phyloP scores from a whole-genome alignment of 2,888 invertebrate species.

The Papilio gigon region DNA sequence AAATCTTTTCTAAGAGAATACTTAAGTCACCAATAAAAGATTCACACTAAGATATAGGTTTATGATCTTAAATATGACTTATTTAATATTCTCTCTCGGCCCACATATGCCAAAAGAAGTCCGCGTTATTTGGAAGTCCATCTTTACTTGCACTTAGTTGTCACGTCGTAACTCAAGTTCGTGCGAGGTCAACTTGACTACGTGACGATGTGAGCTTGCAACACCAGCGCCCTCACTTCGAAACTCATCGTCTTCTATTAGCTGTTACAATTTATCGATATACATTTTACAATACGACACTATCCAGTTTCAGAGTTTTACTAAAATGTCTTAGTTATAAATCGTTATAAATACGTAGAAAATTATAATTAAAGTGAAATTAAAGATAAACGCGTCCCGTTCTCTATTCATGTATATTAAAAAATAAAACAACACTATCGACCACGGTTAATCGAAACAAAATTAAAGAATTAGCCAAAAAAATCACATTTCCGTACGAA shows the following conservation, averaged over 20 bases:
- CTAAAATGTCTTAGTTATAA: too few relatives aligned
- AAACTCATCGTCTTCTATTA: slow-evolving; percentile 15
- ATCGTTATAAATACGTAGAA: not conserved
- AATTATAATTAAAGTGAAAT: not conserved
- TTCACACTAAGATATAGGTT: too few relatives aligned
- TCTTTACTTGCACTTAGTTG: slow-evolving; percentile 10
- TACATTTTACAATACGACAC: slow-evolving; percentile 18
- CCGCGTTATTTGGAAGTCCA: slow-evolving; percentile 15
- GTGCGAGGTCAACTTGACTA: slow-evolving; percentile 23
- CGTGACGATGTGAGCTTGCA: slow-evolving; percentile 16
- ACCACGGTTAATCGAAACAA: not conserved
- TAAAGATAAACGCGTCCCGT: not conserved
- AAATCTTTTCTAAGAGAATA: too few relatives aligned
- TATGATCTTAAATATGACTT: not conserved
- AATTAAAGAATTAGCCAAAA: slow-evolving; percentile 4
- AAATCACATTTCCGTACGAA: slow-evolving; percentile 6
- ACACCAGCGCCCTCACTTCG: slow-evolving; percentile 3
- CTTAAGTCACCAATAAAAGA: too few relatives aligned
- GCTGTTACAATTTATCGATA: slow-evolving; percentile 16
- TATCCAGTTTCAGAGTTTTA: not conserved
- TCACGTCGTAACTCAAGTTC: slow-evolving; percentile 18
- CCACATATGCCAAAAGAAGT: not conserved
- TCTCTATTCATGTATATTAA: too few relatives aligned
- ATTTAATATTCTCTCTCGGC: not conserved
- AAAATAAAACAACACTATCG: too few relatives aligned